Evolutionary conservation across 2,888 invertebrate genomes (phyloP), one percentile per base, ranked within the genome.

Genomic region (Pristionchus mayeri): DNA sequence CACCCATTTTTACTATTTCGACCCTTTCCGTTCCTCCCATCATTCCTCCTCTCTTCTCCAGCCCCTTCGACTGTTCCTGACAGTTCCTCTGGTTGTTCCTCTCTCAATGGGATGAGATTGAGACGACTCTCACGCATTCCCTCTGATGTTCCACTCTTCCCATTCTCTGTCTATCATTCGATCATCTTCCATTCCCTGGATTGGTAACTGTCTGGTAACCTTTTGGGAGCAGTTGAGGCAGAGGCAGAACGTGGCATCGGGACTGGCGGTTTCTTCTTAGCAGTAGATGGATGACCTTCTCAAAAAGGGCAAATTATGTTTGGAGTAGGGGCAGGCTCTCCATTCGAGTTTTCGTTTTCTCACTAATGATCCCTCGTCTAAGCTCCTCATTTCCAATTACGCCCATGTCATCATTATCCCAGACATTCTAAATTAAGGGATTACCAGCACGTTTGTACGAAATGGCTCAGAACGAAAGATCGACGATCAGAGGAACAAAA

Each of bases 341-440:
- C 44, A 30, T 44, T 7, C 34, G n/a, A n/a, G 3, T 13, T 24
- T n/a, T 44, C 44, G 3, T 24, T 44, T 9, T 9, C 44, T 44
- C 44, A 13, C 63, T 63, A 63, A 34, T 63, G 34, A 30, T 34
- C 63, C 30, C 18, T 30, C 27, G 27, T 6, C 63, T 34, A 63
- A 63, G 63, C 63, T 63, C 16, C 60, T 30, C 63, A 18, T 63
- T 63, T 63, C 34, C 63, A 63, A 63, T 63, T 63, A 63, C 63
- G 63, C 63, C 30, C 63, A n/a, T 34, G 34, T 34, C 63, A n/a
- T n/a, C n/a, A 34, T 63, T 63, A 63, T 63, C 63, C 63, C 63
- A 63, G 63, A 34, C 63, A 30, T 63, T 34, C 63, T 1, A 34
- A 37, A 63, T 63, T 30, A 44, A 63, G 27, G 34, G 63, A 63